Evolutionary conservation across 1,140 invertebrate species (phyloP), one percentile per base, ranked within the genome.

Genomic region (Neodiprion virginianus): DNA sequence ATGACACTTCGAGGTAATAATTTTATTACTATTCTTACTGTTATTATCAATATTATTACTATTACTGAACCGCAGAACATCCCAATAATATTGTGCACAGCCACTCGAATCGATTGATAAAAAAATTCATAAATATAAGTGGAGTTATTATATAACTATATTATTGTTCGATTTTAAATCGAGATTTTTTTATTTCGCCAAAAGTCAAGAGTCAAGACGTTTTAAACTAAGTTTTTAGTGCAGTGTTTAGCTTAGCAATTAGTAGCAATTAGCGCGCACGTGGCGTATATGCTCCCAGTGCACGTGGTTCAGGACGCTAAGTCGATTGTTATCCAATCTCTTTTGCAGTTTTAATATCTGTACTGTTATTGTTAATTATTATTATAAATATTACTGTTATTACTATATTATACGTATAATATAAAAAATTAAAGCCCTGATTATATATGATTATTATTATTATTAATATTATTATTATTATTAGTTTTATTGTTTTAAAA

Each of bases 391-490:
- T 40, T 40, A 40, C 5, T 40, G 28, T 40, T 40, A 40, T 40
- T 40, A 40, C 28, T 40, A 40, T 40, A 40, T 40, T 40, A 40
- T 40, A 40, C 28, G 28, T 40, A 40, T 40, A 40, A 40, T 40
- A 40, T 40, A 40, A 40, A 40, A 40, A 40, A 40, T 40, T 40
- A 40, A 40, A 40, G 28, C 28, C 28, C 28, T 40, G 28, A 40
- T 40, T 40, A 40, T 40, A 40, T 40, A 40, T 5, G 61, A 67
- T 67, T 28, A 69, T 50, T 48, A 69, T 74, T 14, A 3, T 67
- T 74, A 48, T 7, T 74, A 48, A 0, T 74, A 17, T 7, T 73
- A 21, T 67, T 28, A 66, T 48, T 14, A 69, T 48, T n/a, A 67
- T 65, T 61, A 21, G 8, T 61, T 17, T n/a, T 48, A 17, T 72